phyloP scores from a whole-genome alignment of 1,140 invertebrate species.

The Anoplophora glabripennis region DNA sequence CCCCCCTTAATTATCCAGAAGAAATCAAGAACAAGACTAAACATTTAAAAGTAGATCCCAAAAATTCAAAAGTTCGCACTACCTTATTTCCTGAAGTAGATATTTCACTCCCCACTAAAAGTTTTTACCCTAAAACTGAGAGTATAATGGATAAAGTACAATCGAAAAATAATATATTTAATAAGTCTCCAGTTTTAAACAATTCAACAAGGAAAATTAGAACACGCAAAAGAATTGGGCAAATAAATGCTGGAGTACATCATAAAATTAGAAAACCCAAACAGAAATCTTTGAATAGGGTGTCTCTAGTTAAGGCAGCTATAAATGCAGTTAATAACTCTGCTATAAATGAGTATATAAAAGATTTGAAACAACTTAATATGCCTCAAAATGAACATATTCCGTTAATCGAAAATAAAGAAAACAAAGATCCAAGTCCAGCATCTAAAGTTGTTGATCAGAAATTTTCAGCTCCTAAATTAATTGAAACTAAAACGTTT shows the following conservation, averaged over 20 bases:
- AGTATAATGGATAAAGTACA: slow-evolving; percentile 27
- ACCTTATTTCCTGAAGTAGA: slow-evolving; percentile 40
- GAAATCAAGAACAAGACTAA: slow-evolving; percentile 16
- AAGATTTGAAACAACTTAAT: slow-evolving; percentile 33
- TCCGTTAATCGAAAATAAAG: slow-evolving; percentile 12
- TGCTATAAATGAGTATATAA: slow-evolving; percentile 42
- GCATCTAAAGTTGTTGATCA: too few species aligned
- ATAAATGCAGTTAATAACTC: slow-evolving; percentile 40
- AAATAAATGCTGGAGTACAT: slow-evolving; percentile 57
- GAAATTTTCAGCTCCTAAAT: too few species aligned
- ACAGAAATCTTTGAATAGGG: slow-evolving; percentile 41
- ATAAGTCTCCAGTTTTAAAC: not conserved
- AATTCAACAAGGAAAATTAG: slow-evolving; percentile 15
- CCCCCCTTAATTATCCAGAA: slow-evolving; percentile 22
- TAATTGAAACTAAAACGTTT: too few species aligned
- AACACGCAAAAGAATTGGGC: slow-evolving; percentile 40
- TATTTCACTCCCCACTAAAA: slow-evolving; percentile 51
- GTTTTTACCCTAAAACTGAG: slow-evolving; percentile 54
- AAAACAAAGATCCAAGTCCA: slow-evolving; percentile 2
- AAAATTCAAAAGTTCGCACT: slow-evolving; percentile 43
- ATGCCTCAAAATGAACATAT: slow-evolving; percentile 8
- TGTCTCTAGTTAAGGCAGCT: slow-evolving; percentile 31
- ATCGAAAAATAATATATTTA: slow-evolving; percentile 13
- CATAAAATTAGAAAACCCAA: slow-evolving; percentile 57
- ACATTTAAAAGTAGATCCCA: slow-evolving; percentile 34